These are phyloP conservation scores for Tragelaphus scriptus DNA, from an alignment of 2,113 vertebrate species.

Conservation along the genomic window DNA sequence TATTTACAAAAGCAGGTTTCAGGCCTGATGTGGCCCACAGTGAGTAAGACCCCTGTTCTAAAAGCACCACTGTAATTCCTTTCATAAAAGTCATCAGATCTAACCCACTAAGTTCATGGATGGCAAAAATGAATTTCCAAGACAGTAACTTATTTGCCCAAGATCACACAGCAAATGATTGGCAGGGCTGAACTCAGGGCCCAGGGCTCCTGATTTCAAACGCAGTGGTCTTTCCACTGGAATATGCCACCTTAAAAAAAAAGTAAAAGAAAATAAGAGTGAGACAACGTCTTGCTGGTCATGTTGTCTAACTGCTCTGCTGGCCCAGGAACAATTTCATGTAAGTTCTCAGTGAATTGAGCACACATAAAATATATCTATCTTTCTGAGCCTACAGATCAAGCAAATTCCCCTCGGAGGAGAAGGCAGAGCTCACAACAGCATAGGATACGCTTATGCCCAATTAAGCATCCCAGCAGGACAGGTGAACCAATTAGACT, in stretches of 20 bases:
- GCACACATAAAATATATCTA: background rate
- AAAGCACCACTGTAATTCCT: background rate
- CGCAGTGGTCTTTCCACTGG: background rate
- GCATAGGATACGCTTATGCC: slow-evolving; percentile 16
- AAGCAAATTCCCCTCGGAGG: slow-evolving; percentile 42
- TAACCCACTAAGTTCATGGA: background rate
- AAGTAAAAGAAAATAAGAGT: background rate
- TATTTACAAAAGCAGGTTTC: background rate
- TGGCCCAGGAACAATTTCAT: slow-evolving; percentile 16
- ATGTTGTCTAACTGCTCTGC: background rate
- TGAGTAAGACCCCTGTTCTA: background rate
- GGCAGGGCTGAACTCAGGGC: background rate
- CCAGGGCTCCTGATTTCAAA: background rate
- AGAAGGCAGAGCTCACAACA: slow-evolving; percentile 10
- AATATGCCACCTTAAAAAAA: background rate
- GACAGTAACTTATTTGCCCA: background rate
- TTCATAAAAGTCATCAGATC: background rate
- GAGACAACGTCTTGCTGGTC: background rate
- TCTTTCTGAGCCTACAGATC: background rate
- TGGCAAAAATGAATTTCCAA: background rate
- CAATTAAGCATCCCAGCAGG: slow-evolving; percentile 64
- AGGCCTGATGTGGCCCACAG: background rate
- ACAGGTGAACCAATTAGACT: slow-evolving; percentile 54
- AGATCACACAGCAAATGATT: background rate
- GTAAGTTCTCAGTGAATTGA: slow-evolving; percentile 14